A percentile compares a stretch with the other conserved stretches of the same genome.
Evolutionary conservation across 1,140 invertebrate genomes (phyloP).

Genomic region (Temnothorax curvispinosus): DNA sequence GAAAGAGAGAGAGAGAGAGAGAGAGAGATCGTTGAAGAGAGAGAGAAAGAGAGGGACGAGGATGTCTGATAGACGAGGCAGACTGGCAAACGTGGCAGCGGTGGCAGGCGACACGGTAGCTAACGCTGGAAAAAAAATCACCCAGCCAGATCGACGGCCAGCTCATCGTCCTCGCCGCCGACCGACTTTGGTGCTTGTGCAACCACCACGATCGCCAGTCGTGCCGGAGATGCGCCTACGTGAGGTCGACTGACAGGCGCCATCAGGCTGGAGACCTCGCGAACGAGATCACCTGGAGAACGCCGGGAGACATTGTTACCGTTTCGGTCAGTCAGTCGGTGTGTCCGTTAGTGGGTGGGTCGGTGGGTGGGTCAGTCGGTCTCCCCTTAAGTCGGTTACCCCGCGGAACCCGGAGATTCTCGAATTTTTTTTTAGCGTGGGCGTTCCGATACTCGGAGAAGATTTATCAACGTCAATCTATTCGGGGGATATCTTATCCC

Average conservation of each 20-base stretch:
- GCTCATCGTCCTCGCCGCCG: constrained; percentile 61
- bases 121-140: constrained; percentile 78
- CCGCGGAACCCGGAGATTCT: background rate
- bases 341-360: constrained; percentile 26
- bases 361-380: constrained; percentile 21
- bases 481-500: background rate
- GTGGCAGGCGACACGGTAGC: constrained; percentile 57
- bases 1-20: background rate
- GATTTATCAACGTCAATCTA: constrained; percentile 42
- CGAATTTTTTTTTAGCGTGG: constrained; percentile 29
- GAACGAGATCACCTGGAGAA: constrained; percentile 40
- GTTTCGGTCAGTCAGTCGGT: constrained; percentile 37
- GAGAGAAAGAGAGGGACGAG: background rate
- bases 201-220: constrained; percentile 78
- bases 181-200: constrained; percentile 70
- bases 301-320: constrained; percentile 43
- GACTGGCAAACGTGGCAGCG: constrained; percentile 18
- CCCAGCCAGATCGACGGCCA: constrained; percentile 62
- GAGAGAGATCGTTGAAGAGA: background rate
- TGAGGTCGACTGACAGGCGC: constrained; percentile 68
- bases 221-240: constrained; percentile 78
- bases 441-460: background rate
- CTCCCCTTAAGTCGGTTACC: constrained; percentile 35
- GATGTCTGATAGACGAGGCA: constrained; percentile 53
- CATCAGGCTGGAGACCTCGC: constrained; percentile 61